Conservation (phyloP, 1,140 invertebrate genomes). For the Bilobella aurantiaca region DNA sequence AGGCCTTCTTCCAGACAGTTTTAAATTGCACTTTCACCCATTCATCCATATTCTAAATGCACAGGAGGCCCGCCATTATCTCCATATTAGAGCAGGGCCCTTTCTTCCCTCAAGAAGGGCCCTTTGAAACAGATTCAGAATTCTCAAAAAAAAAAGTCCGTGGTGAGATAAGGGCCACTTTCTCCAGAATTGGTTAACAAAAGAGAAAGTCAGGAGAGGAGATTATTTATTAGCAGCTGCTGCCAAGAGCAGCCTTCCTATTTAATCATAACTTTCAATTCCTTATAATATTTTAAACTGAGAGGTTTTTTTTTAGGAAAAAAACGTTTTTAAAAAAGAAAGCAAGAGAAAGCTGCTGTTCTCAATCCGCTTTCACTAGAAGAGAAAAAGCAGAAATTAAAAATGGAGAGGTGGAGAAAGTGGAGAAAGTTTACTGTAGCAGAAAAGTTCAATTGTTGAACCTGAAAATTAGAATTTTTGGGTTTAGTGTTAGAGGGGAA, state of each 20-base stretch:
- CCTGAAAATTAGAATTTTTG: background rate
- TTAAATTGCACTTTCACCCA: background rate
- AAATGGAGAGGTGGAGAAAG: background rate
- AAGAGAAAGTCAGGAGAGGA: background rate
- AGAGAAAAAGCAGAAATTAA: background rate
- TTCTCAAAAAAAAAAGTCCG: background rate
- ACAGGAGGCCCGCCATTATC: background rate
- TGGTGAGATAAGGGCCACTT: background rate
- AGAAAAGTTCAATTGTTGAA: background rate
- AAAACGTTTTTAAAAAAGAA: background rate
- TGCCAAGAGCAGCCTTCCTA: background rate
- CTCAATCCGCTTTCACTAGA: background rate
- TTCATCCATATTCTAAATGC: background rate
- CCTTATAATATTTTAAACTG: background rate
- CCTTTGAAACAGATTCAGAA: background rate
- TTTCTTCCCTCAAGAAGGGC: no score
- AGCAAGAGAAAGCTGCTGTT: background rate
- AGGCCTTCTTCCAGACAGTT: background rate
- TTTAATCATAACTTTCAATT: background rate
- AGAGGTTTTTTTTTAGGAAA: background rate
- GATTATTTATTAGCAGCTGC: background rate
- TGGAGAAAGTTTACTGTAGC: background rate
- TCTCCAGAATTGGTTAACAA: background rate
- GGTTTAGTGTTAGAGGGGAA: no score
- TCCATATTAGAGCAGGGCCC: no score